Evolutionary conservation across 2,797 vertebrate species (phyloP), one percentile per base, ranked within the genome.

Genomic region (Galago senegalensis): DNA sequence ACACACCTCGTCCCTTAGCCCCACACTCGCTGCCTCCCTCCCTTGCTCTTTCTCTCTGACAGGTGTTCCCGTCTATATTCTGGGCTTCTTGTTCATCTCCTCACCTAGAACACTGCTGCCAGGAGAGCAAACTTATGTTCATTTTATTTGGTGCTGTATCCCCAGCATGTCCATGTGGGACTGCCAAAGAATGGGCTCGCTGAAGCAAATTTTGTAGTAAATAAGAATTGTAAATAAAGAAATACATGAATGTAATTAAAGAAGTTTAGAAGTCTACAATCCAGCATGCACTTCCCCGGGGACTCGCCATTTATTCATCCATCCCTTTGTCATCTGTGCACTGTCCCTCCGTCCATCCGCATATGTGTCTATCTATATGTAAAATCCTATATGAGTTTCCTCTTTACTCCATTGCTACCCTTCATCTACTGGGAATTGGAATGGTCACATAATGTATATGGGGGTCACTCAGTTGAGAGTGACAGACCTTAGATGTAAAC

Each of bases 231-330:
- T 53, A 70, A 58, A 31, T 73, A 67, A 92, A 88, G 46, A 77
- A 53, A 53, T 53, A 53, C 16, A 53, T 53, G 4, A 53, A 53
- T 53, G 14, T 53, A 53, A 53, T 16, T 16, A 53, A 53, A 53
- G 49, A 53, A 53, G 14, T 4, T 53, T 4, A 58, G 49, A 67
- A 53, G 46, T n/a, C 31, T 67, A 2, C 18, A 2, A 25, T 67
- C n/a, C 60, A 3, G 34, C 20, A 89, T 1, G 1, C 17, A 11
- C 7, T 25, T 4, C 23, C 60, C 60, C 0, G 0, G 56, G 46
- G 37, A 88, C 56, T 40, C 87, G 43, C 17, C 40, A 21, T 5
- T 5, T 34, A 9, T 37, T 21, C 4, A 21, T 46, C 27, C 25
- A 31, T 43, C 17, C 16, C 2, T 25, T 12, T 53, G 4, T 16